These are phyloP conservation scores for Resseliella maxima DNA, from an alignment of 2,888 invertebrate genomes.

Conservation along the genomic window DNA sequence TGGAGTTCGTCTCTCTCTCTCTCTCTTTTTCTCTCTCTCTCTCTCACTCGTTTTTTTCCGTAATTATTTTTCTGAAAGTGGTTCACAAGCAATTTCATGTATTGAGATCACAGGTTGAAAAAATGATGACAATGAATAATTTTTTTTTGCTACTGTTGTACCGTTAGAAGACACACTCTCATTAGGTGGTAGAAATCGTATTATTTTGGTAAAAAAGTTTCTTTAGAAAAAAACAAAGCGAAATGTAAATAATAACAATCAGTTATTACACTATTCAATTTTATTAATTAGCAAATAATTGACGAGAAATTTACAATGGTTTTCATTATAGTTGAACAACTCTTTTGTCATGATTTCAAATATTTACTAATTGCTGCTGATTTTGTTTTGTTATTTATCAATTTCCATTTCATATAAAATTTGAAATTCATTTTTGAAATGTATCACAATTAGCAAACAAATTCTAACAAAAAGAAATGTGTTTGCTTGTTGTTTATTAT, in stretches of 20 bases:
- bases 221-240: constrained; percentile 68
- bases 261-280: background rate
- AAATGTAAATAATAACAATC: no score
- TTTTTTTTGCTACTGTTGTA: no score
- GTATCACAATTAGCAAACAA: no score
- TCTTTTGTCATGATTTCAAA: background rate
- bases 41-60: background rate
- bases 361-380: no score
- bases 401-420: no score
- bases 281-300: constrained; percentile 33
- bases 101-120: background rate
- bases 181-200: background rate
- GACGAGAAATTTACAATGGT: background rate
- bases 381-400: no score
- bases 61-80: background rate
- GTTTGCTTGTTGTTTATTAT: no score
- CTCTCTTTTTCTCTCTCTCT: no score
- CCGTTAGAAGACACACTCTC: constrained; percentile 24
- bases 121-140: constrained; percentile 14
- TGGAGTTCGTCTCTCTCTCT: background rate
- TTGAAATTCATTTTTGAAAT: no score
- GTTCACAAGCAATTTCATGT: background rate
- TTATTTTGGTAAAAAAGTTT: background rate
- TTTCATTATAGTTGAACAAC: no score
- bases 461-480: no score